Conservation (phyloP, 1,140 invertebrate genomes). For the Aradophagus sp. region DNA sequence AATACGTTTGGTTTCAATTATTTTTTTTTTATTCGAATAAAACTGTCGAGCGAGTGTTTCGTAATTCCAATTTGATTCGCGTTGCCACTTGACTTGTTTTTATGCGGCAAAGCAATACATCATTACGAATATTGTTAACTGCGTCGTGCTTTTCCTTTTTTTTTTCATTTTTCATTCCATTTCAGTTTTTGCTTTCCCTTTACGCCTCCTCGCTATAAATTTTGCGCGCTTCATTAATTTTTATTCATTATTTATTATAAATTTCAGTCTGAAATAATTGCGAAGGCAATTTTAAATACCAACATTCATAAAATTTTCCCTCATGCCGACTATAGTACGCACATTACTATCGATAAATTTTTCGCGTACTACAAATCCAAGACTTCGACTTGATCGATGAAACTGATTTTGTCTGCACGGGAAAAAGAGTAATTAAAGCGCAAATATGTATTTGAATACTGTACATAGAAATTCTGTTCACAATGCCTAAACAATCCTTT, state of each 20-base stretch:
- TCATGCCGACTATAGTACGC: constrained; percentile 23
- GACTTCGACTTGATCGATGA: too few relatives aligned
- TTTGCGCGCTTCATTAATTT: constrained; percentile 37
- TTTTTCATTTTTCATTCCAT: too few relatives aligned
- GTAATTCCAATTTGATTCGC: constrained; percentile 43
- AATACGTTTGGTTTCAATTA: constrained; percentile 50
- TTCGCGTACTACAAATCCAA: constrained; percentile 19
- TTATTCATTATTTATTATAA: constrained; percentile 30
- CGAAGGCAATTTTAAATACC: constrained; percentile 26
- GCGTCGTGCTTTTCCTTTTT: constrained; percentile 19
- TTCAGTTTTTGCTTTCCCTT: too few relatives aligned
- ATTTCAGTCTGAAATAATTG: constrained; percentile 20
- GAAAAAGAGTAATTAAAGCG: too few relatives aligned
- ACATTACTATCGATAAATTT: constrained; percentile 41
- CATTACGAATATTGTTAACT: constrained; percentile 31
- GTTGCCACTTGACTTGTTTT: constrained; percentile 41
- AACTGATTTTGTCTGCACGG: too few relatives aligned
- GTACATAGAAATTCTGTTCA: too few relatives aligned
- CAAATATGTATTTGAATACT: too few relatives aligned
- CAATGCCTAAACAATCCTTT: too few relatives aligned
- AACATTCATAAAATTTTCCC: constrained; percentile 29
- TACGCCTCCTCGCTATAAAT: too few relatives aligned
- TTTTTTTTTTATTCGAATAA: constrained; percentile 47
- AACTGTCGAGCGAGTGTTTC: constrained; percentile 40
- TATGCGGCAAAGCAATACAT: constrained; percentile 41